Evolutionary conservation across 2,797 vertebrate species (phyloP).

Genomic region (Pipistrellus pipistrellus): DNA sequence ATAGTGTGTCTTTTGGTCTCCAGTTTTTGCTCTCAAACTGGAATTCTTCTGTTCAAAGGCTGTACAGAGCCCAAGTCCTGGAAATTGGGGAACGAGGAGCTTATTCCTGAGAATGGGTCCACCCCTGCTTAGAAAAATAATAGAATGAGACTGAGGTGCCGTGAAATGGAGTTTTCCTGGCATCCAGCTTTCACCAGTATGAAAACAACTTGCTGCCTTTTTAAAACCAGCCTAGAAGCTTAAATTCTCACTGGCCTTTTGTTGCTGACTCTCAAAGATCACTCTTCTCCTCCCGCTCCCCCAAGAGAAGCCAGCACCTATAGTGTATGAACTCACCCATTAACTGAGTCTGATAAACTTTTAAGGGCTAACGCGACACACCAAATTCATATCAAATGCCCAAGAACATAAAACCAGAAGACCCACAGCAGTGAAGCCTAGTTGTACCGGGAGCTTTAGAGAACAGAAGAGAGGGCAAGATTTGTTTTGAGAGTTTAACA

Average conservation of each 20-base stretch:
- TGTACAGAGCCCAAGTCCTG: background rate
- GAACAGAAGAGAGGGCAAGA: background rate
- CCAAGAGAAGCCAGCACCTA: background rate
- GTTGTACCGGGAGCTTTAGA: background rate
- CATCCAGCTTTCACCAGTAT: background rate
- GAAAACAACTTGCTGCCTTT: background rate
- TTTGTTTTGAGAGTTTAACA: background rate
- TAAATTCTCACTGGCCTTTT: conserved; percentile 4
- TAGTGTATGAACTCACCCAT: background rate
- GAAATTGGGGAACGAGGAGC: background rate
- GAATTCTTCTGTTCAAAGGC: background rate
- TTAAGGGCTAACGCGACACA: background rate
- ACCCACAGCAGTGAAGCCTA: background rate
- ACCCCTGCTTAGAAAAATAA: background rate
- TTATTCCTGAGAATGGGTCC: conserved; percentile 2
- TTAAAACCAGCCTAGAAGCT: background rate
- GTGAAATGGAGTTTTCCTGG: background rate
- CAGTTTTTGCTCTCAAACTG: background rate
- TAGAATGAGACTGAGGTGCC: background rate
- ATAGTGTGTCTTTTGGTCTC: background rate
- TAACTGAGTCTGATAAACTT: conserved; percentile 25
- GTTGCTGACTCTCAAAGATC: background rate
- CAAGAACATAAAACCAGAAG: conserved; percentile 5
- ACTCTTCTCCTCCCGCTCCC: background rate
- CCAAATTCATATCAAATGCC: conserved; percentile 33